These are phyloP conservation scores for Aleiodes testaceus DNA, from an alignment of 2,888 invertebrate genomes.

Conservation along the genomic window DNA sequence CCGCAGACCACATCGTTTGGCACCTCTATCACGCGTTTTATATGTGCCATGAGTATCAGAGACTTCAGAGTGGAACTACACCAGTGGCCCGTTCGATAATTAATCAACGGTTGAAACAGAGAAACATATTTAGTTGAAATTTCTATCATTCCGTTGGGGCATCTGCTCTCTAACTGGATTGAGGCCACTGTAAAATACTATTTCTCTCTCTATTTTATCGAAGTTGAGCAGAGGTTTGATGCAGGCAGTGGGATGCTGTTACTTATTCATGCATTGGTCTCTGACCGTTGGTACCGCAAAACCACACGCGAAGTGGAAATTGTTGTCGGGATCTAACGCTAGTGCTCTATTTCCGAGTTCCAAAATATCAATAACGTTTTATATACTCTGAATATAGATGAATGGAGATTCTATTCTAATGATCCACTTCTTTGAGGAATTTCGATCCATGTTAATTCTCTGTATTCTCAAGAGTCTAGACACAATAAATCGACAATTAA, in stretches of 20 bases:
- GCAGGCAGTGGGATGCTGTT: conserved; percentile 49
- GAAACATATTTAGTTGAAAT: conserved; percentile 46
- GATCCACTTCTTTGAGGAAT: background rate
- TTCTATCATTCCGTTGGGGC: conserved; percentile 51
- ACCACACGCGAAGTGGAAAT: conserved; percentile 58
- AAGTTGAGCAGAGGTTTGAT: conserved; percentile 50
- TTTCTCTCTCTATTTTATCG: conserved; percentile 35
- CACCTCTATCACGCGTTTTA: conserved; percentile 11
- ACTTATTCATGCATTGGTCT: conserved; percentile 58
- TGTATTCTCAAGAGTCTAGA: background rate
- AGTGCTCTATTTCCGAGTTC: conserved; percentile 24
- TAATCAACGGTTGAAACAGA: conserved; percentile 27
- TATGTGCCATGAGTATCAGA: background rate
- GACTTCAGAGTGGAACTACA: conserved; percentile 45
- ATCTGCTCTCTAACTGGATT: conserved; percentile 40
- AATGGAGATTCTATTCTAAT: no score
- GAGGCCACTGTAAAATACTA: no score
- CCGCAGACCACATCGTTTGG: conserved; percentile 19
- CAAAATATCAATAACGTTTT: conserved; percentile 49
- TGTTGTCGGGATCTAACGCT: conserved; percentile 51
- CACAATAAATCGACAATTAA: conserved; percentile 47
- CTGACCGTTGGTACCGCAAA: conserved; percentile 54
- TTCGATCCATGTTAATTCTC: conserved; percentile 22
- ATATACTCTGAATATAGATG: no score
- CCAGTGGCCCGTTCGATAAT: conserved; percentile 15